Conservation (phyloP, 2,113 vertebrate genomes). For the Tympanuchus pallidicinctus region DNA sequence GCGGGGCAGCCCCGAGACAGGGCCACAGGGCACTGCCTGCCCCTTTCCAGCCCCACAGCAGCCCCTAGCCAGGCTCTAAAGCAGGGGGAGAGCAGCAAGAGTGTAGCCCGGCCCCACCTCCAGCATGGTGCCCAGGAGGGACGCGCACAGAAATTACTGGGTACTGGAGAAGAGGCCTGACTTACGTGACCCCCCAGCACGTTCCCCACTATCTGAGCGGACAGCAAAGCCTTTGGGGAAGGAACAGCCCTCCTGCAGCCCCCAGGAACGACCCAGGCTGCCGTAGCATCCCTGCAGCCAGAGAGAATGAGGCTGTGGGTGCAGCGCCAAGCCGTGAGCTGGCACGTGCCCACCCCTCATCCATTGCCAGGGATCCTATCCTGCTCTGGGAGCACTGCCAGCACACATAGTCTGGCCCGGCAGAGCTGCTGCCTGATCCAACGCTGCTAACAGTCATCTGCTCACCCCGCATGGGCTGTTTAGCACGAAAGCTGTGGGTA, state of each 20-base stretch:
- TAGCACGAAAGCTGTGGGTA: not conserved
- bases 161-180: not conserved
- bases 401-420: not conserved
- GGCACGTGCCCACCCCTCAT: not conserved
- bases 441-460: not conserved
- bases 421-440: not conserved
- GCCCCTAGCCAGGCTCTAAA: not conserved
- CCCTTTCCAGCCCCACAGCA: not conserved
- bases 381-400: not conserved
- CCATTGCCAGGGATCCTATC: not conserved
- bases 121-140: accelerated
- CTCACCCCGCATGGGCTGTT: not conserved
- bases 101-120: accelerated
- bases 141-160: accelerated
- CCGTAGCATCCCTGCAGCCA: not conserved
- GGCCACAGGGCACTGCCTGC: not conserved
- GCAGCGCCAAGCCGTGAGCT: not conserved
- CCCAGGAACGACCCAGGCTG: accelerated
- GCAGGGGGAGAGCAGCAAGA: not conserved
- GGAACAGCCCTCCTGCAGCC: not conserved
- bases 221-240: not conserved
- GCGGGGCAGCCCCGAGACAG: not conserved
- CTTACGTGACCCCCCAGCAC: accelerated
- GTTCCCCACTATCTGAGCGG: accelerated
- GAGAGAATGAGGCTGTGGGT: not conserved